phyloP scores from a whole-genome alignment of 2,888 invertebrate species.

The Parthenolecanium corni region DNA sequence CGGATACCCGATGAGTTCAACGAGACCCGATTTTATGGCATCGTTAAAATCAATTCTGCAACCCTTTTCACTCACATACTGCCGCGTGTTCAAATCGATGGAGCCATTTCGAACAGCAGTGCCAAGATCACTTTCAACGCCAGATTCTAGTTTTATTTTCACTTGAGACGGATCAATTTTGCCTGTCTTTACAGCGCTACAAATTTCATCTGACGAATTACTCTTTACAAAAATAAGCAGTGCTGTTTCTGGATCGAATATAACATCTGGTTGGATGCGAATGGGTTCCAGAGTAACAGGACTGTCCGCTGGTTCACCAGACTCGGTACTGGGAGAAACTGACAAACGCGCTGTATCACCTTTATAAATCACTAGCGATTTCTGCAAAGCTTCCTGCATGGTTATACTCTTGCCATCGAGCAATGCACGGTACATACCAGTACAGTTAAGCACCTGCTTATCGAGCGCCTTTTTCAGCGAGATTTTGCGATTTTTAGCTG shows the following conservation, averaged over 20 bases:
- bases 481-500: slow-evolving; percentile 57
- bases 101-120: slow-evolving; percentile 68
- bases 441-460: slow-evolving; percentile 62
- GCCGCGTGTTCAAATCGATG: slow-evolving; percentile 57
- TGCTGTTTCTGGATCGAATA: slow-evolving; percentile 66
- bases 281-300: slow-evolving; percentile 47
- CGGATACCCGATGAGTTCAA: slow-evolving; percentile 45
- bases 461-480: slow-evolving; percentile 61
- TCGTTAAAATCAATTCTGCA: slow-evolving; percentile 56
- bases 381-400: slow-evolving; percentile 62
- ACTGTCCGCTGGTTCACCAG: background rate
- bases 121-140: slow-evolving; percentile 52
- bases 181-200: slow-evolving; percentile 65
- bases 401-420: slow-evolving; percentile 47
- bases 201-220: slow-evolving; percentile 56
- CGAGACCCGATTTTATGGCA: slow-evolving; percentile 64
- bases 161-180: slow-evolving; percentile 56
- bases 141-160: slow-evolving; percentile 59
- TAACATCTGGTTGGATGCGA: slow-evolving; percentile 58
- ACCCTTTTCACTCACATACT: slow-evolving; percentile 54
- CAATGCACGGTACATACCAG: slow-evolving; percentile 55
- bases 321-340: background rate
- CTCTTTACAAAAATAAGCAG: slow-evolving; percentile 59
- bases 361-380: slow-evolving; percentile 52
- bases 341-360: slow-evolving; percentile 38